Percentiles rank a stretch among this genome's conserved stretches.
These are phyloP conservation scores for Tachycineta bicolor DNA, from an alignment of 2,113 vertebrate genomes.

Conservation along the genomic window DNA sequence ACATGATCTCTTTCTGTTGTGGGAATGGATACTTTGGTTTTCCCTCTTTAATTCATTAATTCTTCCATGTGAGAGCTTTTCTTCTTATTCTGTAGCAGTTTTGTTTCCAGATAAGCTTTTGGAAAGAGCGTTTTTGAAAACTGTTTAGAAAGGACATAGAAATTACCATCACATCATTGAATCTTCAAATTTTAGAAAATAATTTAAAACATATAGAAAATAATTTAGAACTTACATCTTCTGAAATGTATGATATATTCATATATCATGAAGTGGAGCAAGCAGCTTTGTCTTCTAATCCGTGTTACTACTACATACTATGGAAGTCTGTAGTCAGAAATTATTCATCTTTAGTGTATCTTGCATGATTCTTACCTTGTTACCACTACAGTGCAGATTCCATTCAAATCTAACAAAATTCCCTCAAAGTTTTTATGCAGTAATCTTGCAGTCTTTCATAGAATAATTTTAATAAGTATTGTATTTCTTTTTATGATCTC, in stretches of 20 bases:
- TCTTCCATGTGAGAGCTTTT: not conserved
- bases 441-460: not conserved
- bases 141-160: not conserved
- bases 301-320: fast-evolving
- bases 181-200: not conserved
- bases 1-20: not conserved
- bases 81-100: not conserved
- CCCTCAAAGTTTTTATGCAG: not conserved
- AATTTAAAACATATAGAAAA: not conserved
- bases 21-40: not conserved
- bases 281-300: not conserved
- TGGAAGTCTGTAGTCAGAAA: not conserved
- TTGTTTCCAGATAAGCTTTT: not conserved
- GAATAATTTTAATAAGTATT: not conserved
- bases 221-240: not conserved
- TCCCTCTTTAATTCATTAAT: not conserved
- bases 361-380: not conserved
- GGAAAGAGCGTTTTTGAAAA: not conserved
- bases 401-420: not conserved
- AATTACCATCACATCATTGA: not conserved
- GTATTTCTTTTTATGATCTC: not conserved
- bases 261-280: not conserved
- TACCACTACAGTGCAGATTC: not conserved
- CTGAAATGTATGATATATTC: not conserved
- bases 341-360: not conserved